Evolutionary conservation across 2,888 invertebrate genomes (phyloP).

Genomic region (Cephonodes hylas): DNA sequence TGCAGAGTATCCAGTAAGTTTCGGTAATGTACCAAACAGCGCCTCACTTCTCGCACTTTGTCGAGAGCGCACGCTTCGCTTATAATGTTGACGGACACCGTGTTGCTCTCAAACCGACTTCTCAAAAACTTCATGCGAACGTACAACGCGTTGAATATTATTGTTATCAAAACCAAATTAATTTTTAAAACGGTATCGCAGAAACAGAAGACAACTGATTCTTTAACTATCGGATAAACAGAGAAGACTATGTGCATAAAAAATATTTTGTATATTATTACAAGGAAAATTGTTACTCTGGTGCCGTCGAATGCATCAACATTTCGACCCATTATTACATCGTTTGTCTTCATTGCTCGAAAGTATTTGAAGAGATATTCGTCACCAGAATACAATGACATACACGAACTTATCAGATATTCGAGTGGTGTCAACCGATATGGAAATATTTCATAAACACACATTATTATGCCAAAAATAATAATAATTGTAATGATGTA

Average conservation of each 20-base stretch:
- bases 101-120: too few relatives aligned
- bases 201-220: too few relatives aligned
- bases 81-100: too few relatives aligned
- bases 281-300: not conserved
- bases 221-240: too few relatives aligned
- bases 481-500: too few relatives aligned
- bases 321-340: constrained; percentile 10
- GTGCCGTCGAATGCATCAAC: not conserved
- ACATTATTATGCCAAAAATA: too few relatives aligned
- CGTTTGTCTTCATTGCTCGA: not conserved
- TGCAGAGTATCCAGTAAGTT: constrained; percentile 11
- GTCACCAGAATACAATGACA: constrained; percentile 5
- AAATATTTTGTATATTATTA: too few relatives aligned
- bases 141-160: not conserved
- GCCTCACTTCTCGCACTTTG: too few relatives aligned
- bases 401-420: not conserved
- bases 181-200: not conserved
- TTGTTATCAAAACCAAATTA: not conserved
- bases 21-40: not conserved
- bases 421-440: not conserved
- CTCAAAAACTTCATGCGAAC: too few relatives aligned
- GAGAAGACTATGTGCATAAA: too few relatives aligned
- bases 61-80: too few relatives aligned
- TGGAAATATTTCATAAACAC: too few relatives aligned
- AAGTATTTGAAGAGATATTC: constrained; percentile 12